Evolutionary conservation across 37 sponge, comb jelly and placozoan species (phyloP), one percentile per base, ranked within the genome.

Genomic region (Tethya wilhelma): DNA sequence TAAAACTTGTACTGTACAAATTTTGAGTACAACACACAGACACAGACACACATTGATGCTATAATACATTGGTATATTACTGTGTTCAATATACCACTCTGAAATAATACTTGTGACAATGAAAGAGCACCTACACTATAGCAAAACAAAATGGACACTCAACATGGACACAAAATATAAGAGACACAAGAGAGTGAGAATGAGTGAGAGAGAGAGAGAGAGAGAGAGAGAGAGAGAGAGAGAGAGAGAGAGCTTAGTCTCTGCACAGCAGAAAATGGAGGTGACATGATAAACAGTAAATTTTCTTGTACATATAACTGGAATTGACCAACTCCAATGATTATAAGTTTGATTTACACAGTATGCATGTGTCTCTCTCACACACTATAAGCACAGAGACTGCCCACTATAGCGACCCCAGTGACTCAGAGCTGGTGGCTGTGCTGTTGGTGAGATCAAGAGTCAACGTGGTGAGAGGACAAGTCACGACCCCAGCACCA

Each of bases 401-500:
- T 9, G 53, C 9, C 53, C 53, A 19, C 53, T 49, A 28, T 32
- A 84, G 85, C 32, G 85, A 84, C 14, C 73, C 77, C 38, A 84
- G 78, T 30, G 85, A 84, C 60, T 84, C 85, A 33, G 77, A 73
- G 28, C 29, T 56, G 55, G 26, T 72, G 36, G 75, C 25, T 34
- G 73, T 33, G 26, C 19, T 39, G 84, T 28, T 66, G 0, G 40
- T 80, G 55, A 32, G 31, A 38, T 39, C 56, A 34, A 71, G 44
- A 17, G 30, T 67, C 36, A 74, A 59, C 0, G 74, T 45, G 34
- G 78, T 29, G 26, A 73, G 56, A 17, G 83, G 87, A 44, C 86
- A 89, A 32, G 86, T 57, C 0, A 90, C 93, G 28, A 98, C 93
- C 17, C 98, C 98, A 28, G 93, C 98, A 0, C 98, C 98, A 64